Evolutionary conservation across 2,888 invertebrate species (phyloP), one percentile per base, ranked within the genome.

Genomic region (Crocallis elinguaria): DNA sequence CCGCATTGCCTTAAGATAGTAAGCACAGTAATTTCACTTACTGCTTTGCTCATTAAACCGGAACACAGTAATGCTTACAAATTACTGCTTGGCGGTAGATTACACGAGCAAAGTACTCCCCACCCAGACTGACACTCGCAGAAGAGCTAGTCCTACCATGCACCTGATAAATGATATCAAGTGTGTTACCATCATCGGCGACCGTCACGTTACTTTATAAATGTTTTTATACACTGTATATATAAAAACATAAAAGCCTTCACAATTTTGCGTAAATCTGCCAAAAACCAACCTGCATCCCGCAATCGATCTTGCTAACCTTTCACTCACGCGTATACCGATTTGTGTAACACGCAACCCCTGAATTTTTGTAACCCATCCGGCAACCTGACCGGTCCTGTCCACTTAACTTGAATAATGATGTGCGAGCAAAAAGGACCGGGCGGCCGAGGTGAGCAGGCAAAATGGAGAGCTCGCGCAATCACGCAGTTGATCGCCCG

Each of bases 351-450:
- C 67, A 71, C 56, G 57, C 62, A 64, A 66, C 75, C 69, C 71
- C 74, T 73, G 75, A 78, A 77, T 82, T 81, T 84, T 79, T 80
- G 81, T 86, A 83, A 84, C 84, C 77, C 82, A 83, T 82, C 80
- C 79, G 75, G 81, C 79, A 80, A 82, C 82, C 80, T 82, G 77
- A 79, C 82, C 79, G 73, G 76, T 70, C 67, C 82, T 79, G 84
- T 85, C 87, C 86, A 86, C 84, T 87, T 88, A 86, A 81, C 82
- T 82, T 87, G 88, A 88, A 86, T 88, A 88, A 88, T 87, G 87
- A 87, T 84, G 85, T 85, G 83, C 71, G 83, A 77, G 76, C 75
- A 69, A 77, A 82, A 81, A 74, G 82, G 82, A 75, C 77, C 35
- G 45, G 11, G n/a, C 33, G 57, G 53, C 69, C 64, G 73, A 77